Conservation (phyloP, 2,888 invertebrate species). For the Orthosia gothica region DNA sequence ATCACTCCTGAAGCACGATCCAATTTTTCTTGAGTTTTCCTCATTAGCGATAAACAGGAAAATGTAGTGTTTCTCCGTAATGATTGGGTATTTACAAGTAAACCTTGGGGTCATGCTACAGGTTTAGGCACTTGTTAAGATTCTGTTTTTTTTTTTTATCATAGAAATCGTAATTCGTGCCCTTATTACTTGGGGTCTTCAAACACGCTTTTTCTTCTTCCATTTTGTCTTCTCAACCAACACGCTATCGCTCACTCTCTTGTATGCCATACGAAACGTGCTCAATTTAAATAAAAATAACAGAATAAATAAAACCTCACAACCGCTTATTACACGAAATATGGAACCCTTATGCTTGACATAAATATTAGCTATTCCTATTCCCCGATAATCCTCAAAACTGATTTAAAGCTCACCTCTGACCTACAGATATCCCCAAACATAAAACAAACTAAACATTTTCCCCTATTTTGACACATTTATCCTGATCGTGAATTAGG, state of each 20-base stretch:
- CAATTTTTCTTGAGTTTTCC: slow-evolving; percentile 24
- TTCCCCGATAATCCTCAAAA: slow-evolving; percentile 27
- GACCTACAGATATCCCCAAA: slow-evolving; percentile 27
- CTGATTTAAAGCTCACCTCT: slow-evolving; percentile 36
- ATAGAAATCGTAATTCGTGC: neutral
- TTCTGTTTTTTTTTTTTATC: neutral
- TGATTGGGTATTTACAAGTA: slow-evolving; percentile 5
- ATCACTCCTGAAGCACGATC: slow-evolving; percentile 10
- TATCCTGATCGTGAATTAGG: slow-evolving; percentile 40
- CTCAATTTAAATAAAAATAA: neutral
- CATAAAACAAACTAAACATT: slow-evolving; percentile 48
- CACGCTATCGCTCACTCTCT: neutral
- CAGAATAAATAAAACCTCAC: neutral
- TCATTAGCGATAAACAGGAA: slow-evolving; percentile 28
- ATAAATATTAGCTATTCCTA: slow-evolving; percentile 5
- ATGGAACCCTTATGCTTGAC: neutral
- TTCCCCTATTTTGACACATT: slow-evolving; percentile 38
- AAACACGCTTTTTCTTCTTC: neutral
- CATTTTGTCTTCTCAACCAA: too few relatives aligned
- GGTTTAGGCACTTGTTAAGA: neutral
- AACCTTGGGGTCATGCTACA: neutral
- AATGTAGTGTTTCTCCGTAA: slow-evolving; percentile 24
- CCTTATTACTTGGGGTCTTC: neutral
- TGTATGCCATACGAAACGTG: too few relatives aligned
- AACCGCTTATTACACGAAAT: neutral